A percentile compares a stretch with the other conserved stretches of the same genome.
Evolutionary conservation across 2,888 invertebrate genomes (phyloP).

Genomic region (Drosophila sordidula): DNA sequence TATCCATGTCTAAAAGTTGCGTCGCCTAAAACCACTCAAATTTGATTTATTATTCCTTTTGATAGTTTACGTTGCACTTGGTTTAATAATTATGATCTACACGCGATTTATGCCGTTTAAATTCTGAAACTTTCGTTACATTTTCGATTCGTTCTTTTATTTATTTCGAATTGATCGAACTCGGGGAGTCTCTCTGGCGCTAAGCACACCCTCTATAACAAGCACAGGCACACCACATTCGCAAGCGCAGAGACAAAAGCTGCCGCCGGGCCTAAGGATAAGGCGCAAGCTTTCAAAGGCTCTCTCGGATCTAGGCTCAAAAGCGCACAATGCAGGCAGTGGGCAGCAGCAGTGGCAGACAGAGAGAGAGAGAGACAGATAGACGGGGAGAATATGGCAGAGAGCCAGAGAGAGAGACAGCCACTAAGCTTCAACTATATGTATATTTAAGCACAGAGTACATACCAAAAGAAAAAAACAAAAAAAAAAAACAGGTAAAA

Average conservation of each 20-base stretch:
- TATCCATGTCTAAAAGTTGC: slow-evolving; percentile 65
- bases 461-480: slow-evolving; percentile 44
- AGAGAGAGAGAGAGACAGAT: slow-evolving; percentile 6
- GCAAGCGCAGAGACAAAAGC: slow-evolving; percentile 36
- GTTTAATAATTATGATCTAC: neutral
- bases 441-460: slow-evolving; percentile 56
- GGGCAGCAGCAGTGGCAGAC: slow-evolving; percentile 16
- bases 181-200: slow-evolving; percentile 51
- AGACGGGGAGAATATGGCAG: slow-evolving; percentile 3
- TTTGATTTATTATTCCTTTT: slow-evolving; percentile 19
- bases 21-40: slow-evolving; percentile 65
- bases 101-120: neutral
- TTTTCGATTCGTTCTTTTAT: slow-evolving; percentile 3
- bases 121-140: slow-evolving; percentile 1
- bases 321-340: slow-evolving; percentile 36
- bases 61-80: slow-evolving; percentile 17
- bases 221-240: slow-evolving; percentile 37
- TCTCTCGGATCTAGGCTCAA: slow-evolving; percentile 16
- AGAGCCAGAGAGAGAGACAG: slow-evolving; percentile 21
- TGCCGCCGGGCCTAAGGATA: slow-evolving; percentile 20
- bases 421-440: slow-evolving; percentile 54
- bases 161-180: slow-evolving; percentile 12
- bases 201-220: slow-evolving; percentile 49
- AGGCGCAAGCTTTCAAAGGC: slow-evolving; percentile 32
- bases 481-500: slow-evolving; percentile 46